Conservation (phyloP, 2,113 vertebrate species). For the Myrmecophaga tridactyla region DNA sequence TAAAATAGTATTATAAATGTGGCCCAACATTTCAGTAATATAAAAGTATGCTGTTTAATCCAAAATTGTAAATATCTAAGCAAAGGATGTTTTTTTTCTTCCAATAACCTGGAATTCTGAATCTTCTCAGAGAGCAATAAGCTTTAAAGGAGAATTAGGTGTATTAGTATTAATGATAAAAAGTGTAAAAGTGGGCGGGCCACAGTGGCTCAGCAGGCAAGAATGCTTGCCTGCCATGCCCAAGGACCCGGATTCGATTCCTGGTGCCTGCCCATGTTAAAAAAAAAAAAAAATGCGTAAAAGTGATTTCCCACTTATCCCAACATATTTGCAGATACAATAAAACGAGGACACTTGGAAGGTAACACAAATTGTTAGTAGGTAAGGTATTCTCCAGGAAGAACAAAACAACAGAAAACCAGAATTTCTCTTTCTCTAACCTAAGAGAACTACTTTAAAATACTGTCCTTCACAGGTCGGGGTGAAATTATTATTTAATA, state of each 20-base stretch:
- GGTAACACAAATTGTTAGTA: neutral
- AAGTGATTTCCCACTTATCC: neutral
- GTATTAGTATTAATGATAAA: neutral
- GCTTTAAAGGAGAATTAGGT: neutral
- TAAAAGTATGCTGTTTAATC: neutral
- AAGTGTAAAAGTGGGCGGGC: too few species aligned
- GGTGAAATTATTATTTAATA: neutral
- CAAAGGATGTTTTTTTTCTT: neutral
- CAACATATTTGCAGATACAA: neutral
- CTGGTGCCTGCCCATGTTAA: too few species aligned
- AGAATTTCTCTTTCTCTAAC: neutral
- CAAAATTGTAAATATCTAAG: neutral
- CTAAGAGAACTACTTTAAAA: neutral
- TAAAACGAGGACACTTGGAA: neutral
- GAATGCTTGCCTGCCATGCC: too few species aligned
- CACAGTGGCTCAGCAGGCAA: too few species aligned
- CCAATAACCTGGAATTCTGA: neutral
- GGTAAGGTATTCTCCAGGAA: neutral
- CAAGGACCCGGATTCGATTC: too few species aligned
- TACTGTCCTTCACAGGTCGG: neutral
- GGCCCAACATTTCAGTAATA: neutral
- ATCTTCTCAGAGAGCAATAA: neutral
- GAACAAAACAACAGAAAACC: neutral
- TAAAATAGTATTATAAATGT: constrained; percentile 15
- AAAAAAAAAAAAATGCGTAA: too few species aligned